Percentiles rank a stretch among this genome's conserved stretches.
Conservation (phyloP, 2,797 vertebrate species). For the Podarcis lilfordi region DNA sequence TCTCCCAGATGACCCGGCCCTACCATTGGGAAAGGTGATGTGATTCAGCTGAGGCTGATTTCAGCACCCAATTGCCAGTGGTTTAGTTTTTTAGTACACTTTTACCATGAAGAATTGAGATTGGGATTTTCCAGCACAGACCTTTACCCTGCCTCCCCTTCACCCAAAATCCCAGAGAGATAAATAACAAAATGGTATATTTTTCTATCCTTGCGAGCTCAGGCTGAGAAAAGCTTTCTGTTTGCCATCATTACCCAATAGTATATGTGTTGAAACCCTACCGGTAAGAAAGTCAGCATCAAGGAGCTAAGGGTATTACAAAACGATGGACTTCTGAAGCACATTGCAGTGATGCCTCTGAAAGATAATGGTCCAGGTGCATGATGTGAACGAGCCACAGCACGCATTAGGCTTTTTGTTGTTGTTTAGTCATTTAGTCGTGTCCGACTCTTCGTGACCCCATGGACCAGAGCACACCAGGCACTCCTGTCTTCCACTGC, state of each 20-base stretch:
- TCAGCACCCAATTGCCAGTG: not conserved
- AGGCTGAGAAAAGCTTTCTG: slow-evolving; percentile 5
- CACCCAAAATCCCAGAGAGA: not conserved
- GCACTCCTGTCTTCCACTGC: no score
- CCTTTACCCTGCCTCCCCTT: not conserved
- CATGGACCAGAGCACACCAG: no score
- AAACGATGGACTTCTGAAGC: slow-evolving; percentile 6
- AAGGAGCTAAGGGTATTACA: slow-evolving; percentile 10
- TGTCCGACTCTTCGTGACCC: no score
- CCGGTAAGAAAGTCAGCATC: not conserved
- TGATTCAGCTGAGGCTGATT: not conserved
- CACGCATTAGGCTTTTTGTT: not conserved
- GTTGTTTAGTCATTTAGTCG: no score
- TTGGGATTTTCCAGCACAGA: not conserved
- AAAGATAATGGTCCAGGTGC: not conserved
- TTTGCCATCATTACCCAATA: slow-evolving; percentile 18
- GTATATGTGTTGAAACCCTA: not conserved
- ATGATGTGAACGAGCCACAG: not conserved
- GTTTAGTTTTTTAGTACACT: not conserved
- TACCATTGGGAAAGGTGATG: not conserved
- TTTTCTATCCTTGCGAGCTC: not conserved
- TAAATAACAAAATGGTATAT: not conserved
- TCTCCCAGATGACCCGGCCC: not conserved
- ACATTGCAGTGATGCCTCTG: not conserved
- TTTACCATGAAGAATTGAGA: not conserved